Base-by-base conservation (phyloP, 2,797 vertebrate genomes). In the Pangasius krempfi region DNA sequence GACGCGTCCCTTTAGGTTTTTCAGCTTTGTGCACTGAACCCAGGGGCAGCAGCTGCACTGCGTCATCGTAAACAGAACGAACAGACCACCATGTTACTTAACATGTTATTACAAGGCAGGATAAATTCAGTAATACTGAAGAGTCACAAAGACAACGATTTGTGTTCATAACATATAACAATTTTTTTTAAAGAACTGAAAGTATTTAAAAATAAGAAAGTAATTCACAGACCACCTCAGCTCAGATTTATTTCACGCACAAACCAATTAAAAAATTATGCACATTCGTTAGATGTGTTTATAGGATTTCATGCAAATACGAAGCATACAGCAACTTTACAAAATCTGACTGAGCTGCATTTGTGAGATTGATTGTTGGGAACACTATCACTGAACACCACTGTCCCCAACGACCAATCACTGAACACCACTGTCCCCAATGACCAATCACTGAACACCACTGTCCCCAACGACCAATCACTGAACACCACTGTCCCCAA, bases 21-120 rank as follows among this genome's bases (percentile, higher is more conserved):
- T 72, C n/a, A 89, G 79, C 79, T 91, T 86, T 92, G 91, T 68
- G 87, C 56, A 27, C 76, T 66, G 62, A 86, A 86, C 89, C 89
- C 86, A 62, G 20, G 83, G 90, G 83, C 89, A 91, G 75, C 94
- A 95, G 94, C 94, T 94, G 93, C 47, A 88, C 86, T 83, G 60
- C 86, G 84, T 94, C 92, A 91, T 70, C 91, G 89, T 89, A 88
- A 92, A 92, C n/a, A 75, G 54, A 78, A 58, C 54, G 16, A 73
- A 73, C 81, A 85, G 50, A 54, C 73, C 84, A 40, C 37, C 25
- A n/a, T 58, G 52, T 85, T 40, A 44, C 22, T 58, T 40, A 58
- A 8, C 60, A 20, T 50, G 27, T 30, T 66, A 18, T 9, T 68
- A 12, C 8, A 84, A 84, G 40, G 5, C 82, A 33, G n/a, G 62